Base-by-base conservation (phyloP, 2,797 vertebrate species). In the Alectoris magna region DNA sequence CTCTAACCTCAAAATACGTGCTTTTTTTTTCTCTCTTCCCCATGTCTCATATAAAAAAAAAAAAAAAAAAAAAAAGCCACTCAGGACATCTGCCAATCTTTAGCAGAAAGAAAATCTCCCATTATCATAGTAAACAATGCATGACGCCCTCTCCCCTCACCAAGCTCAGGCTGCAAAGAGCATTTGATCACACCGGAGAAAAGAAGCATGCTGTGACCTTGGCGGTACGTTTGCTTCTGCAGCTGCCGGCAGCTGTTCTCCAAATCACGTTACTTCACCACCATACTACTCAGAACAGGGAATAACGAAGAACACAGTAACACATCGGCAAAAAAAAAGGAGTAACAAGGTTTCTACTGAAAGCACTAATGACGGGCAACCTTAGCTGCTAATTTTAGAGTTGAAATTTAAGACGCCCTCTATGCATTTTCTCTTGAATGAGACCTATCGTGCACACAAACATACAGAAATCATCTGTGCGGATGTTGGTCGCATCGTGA, bases 251-350 rank as follows among this genome's bases (percentile, higher is more conserved):
- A 51, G 48, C 26, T 81, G 56, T 24, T 51, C 31, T 67, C 66
- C 24, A 15, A 80, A 76, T 53, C 27, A 39, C 76, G 29, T 29
- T 81, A 6, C 55, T 90, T 88, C 70, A 63, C 88, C n/a, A n/a
- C n/a, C 72, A 39, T 21, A 36, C 34, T 73, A 69, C 84, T 76
- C 43, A 53, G 39, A 67, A 58, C 63, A 58, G 49, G 77, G 62
- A 92, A 94, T 66, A 94, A 88, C 51, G 81, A 66, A 46, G 56
- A 81, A 58, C 56, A 78, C 55, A 62, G 62, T 62, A 93, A 76
- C 39, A 89, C 72, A 53, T 67, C 68, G 66, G 31, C 51, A 55
- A 53, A 58, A 6, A 12, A 11, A n/a, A n/a, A n/a, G n/a, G 34
- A 39, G 31, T 21, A 91, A 62, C 87, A 36, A 6, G 11, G 48